Conservation (phyloP, 1,140 invertebrate genomes). For the Heliconius himera region DNA sequence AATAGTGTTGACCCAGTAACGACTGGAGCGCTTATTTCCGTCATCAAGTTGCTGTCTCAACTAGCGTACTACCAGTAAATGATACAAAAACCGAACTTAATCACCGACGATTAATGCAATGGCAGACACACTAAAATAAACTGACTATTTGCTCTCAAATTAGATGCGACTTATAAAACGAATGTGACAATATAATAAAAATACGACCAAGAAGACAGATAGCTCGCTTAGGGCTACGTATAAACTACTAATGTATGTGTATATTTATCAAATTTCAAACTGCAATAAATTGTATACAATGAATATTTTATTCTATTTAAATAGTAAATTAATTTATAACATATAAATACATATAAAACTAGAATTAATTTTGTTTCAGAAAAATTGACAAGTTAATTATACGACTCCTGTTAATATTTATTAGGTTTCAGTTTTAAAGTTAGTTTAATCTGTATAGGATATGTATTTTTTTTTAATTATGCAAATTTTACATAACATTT, state of each 20-base stretch:
- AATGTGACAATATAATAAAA: slow-evolving; percentile 36
- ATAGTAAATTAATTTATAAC: neutral
- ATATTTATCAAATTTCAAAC: neutral
- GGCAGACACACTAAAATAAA: slow-evolving; percentile 35
- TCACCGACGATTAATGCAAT: slow-evolving; percentile 43
- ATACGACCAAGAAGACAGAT: slow-evolving; percentile 35
- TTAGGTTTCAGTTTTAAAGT: no score
- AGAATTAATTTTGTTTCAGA: neutral
- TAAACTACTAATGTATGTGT: slow-evolving; percentile 17
- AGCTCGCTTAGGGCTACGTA: slow-evolving; percentile 23
- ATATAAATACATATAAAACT: neutral
- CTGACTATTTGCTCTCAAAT: slow-evolving; percentile 24
- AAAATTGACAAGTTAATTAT: no score
- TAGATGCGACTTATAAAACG: slow-evolving; percentile 29
- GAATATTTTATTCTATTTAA: neutral
- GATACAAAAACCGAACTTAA: slow-evolving; percentile 54
- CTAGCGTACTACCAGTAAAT: slow-evolving; percentile 44
- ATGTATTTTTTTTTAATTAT: no score
- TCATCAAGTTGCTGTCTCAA: slow-evolving; percentile 64
- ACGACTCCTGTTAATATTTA: no score
- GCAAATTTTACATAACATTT: neutral
- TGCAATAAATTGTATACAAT: neutral
- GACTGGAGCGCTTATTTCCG: slow-evolving; percentile 79
- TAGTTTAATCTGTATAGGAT: no score
- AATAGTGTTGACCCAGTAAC: slow-evolving; percentile 79